phyloP scores from a whole-genome alignment of 1,140 invertebrate genomes.

The Brachionus rotundiformis region DNA sequence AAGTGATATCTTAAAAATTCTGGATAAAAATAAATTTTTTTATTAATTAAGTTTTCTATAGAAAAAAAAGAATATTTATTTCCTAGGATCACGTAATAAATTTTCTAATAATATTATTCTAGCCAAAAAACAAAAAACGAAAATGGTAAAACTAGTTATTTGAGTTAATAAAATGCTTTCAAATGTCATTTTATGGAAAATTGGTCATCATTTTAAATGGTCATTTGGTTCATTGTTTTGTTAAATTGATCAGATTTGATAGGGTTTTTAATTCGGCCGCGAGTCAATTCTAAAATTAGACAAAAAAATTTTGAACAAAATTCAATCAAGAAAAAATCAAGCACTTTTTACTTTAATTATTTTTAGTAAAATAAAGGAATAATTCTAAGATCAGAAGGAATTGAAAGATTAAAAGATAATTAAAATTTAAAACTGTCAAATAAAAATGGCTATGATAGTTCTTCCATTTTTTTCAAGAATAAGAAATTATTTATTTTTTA shows the following conservation, averaged over 20 bases:
- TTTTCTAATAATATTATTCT: too few relatives aligned
- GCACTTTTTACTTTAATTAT: too few relatives aligned
- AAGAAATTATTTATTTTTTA: background rate
- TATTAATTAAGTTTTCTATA: too few relatives aligned
- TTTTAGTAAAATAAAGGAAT: too few relatives aligned
- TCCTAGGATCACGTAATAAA: background rate
- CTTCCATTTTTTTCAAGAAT: background rate
- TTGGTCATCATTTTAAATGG: background rate
- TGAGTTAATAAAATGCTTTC: background rate
- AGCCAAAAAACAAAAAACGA: too few relatives aligned
- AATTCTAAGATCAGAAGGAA: too few relatives aligned
- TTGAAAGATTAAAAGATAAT: too few relatives aligned
- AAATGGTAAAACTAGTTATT: background rate
- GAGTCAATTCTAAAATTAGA: background rate
- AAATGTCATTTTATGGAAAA: conserved; percentile 1
- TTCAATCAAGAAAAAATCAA: too few relatives aligned
- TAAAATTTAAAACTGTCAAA: too few relatives aligned
- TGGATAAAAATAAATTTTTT: background rate
- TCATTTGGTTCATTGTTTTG: background rate
- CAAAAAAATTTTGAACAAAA: background rate
- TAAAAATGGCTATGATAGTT: too few relatives aligned
- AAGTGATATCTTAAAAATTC: background rate
- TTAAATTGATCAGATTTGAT: background rate
- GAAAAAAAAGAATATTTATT: too few relatives aligned
- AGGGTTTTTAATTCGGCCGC: background rate